phyloP scores from a whole-genome alignment of 2,888 invertebrate species.

The Myopa testacea region DNA sequence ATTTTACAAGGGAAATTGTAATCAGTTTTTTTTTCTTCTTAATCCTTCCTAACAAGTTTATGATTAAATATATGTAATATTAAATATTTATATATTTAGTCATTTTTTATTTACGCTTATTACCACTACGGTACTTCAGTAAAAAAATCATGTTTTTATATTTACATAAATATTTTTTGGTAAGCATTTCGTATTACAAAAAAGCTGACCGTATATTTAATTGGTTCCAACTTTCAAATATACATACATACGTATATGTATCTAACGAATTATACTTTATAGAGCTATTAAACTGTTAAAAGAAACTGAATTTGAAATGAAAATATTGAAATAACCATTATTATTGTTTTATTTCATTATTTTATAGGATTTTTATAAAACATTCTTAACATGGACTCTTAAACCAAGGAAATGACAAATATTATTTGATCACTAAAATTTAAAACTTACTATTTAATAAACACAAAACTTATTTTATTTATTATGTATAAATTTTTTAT shows the following conservation, averaged over 20 bases:
- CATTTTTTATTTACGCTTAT: no score
- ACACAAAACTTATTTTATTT: slow-evolving; percentile 7
- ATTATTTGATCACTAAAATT: not conserved
- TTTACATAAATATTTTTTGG: no score
- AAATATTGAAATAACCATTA: no score
- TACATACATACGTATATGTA: not conserved
- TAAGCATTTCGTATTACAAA: no score
- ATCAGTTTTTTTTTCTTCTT: slow-evolving; percentile 13
- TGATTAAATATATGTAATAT: not conserved
- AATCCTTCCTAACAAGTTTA: not conserved
- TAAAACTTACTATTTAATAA: slow-evolving; percentile 44
- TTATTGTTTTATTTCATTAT: no score
- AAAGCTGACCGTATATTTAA: no score
- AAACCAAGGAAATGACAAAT: not conserved
- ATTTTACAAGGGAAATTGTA: slow-evolving; percentile 51
- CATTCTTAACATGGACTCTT: not conserved
- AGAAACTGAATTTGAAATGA: no score
- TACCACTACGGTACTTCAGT: no score
- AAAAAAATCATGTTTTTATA: no score
- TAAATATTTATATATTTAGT: not conserved
- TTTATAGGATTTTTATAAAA: not conserved
- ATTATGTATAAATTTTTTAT: slow-evolving; percentile 8
- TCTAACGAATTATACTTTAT: no score
- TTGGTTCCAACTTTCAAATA: not conserved
- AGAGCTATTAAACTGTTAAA: no score